Evolutionary conservation across 2,888 invertebrate genomes (phyloP).

Genomic region (Drosophila subquinaria): DNA sequence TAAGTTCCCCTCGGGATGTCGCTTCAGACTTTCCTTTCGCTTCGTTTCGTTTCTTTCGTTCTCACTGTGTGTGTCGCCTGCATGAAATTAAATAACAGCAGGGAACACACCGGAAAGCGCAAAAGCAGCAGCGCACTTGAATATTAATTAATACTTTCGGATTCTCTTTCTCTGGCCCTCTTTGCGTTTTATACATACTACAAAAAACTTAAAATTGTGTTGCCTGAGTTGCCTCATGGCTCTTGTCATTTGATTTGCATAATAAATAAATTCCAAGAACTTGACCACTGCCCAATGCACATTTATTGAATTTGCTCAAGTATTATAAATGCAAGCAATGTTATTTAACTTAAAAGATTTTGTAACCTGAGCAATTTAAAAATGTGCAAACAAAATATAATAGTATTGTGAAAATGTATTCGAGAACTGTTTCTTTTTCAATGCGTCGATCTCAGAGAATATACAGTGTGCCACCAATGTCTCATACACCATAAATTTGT

Average conservation of each 20-base stretch:
- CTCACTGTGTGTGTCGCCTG: constrained; percentile 27
- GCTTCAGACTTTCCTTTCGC: constrained; percentile 9
- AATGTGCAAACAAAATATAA: not conserved
- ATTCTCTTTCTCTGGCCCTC: constrained; percentile 32
- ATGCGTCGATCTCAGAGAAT: no score
- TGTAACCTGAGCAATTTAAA: not conserved
- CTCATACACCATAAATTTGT: no score
- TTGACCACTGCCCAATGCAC: constrained; percentile 46
- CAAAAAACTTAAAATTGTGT: constrained; percentile 4
- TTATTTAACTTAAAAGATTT: not conserved
- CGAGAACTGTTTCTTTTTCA: no score
- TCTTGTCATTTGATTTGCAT: constrained; percentile 74
- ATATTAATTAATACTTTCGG: constrained; percentile 75
- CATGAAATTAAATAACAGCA: constrained; percentile 68
- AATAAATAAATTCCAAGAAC: constrained; percentile 53
- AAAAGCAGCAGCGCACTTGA: constrained; percentile 63
- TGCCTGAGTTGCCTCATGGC: constrained; percentile 56
- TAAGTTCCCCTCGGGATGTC: constrained; percentile 72
- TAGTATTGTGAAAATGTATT: no score
- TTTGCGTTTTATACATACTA: constrained; percentile 25
- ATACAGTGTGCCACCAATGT: no score
- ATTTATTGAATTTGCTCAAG: constrained; percentile 38
- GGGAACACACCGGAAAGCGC: constrained; percentile 10
- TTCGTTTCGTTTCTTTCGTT: not conserved
- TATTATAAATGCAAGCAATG: constrained; percentile 1